These are phyloP conservation scores for Portevinia maculata DNA, from an alignment of 2,888 invertebrate genomes.

Conservation along the genomic window DNA sequence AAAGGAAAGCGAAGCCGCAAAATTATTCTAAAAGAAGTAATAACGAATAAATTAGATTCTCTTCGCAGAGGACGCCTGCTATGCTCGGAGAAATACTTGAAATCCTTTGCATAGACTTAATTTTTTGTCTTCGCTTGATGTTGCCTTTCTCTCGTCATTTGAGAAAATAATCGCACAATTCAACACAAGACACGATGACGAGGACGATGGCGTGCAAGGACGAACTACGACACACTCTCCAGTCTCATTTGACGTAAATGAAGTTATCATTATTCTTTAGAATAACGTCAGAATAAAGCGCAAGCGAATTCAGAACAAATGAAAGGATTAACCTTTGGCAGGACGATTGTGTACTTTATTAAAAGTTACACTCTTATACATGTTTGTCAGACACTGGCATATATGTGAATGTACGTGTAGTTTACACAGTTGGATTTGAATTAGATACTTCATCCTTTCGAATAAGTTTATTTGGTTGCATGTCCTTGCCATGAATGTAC, in stretches of 20 bases:
- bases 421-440: slow-evolving; percentile 41
- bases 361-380: slow-evolving; percentile 43
- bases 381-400: slow-evolving; percentile 9
- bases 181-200: slow-evolving; percentile 48
- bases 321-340: slow-evolving; percentile 70
- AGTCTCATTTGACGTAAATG: slow-evolving; percentile 57
- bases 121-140: slow-evolving; percentile 14
- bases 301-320: slow-evolving; percentile 50
- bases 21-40: slow-evolving; percentile 70
- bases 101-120: slow-evolving; percentile 68
- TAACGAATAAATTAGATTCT: slow-evolving; percentile 71
- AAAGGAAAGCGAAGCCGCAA: slow-evolving; percentile 53
- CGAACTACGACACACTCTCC: slow-evolving; percentile 46
- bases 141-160: slow-evolving; percentile 26
- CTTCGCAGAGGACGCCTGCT: slow-evolving; percentile 43
- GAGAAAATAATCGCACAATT: slow-evolving; percentile 53
- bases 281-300: slow-evolving; percentile 27
- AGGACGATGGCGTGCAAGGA: slow-evolving; percentile 8
- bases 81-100: slow-evolving; percentile 61
- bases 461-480: slow-evolving; percentile 55
- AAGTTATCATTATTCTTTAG: slow-evolving; percentile 63
- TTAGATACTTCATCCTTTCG: slow-evolving; percentile 44
- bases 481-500: slow-evolving; percentile 46
- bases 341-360: slow-evolving; percentile 60
- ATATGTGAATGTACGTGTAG: neutral